Conservation (phyloP, 2,113 vertebrate genomes). For the Cynocephalus volans region DNA sequence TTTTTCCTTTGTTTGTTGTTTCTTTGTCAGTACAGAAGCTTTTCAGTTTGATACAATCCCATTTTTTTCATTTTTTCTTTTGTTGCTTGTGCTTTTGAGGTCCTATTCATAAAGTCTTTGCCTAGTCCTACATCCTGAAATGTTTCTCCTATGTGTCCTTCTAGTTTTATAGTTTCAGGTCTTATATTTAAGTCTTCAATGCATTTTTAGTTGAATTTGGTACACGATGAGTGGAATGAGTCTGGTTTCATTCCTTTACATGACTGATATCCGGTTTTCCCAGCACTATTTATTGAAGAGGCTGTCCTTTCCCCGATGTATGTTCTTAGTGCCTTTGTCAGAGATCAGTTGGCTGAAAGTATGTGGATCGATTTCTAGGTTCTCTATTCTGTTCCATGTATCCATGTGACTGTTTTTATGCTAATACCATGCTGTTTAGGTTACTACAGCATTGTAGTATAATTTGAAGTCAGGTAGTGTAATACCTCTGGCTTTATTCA, state of each 20-base stretch:
- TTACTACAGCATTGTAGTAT: not conserved
- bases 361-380: not conserved
- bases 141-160: not conserved
- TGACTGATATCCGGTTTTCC: not conserved
- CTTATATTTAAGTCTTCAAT: not conserved
- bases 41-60: not conserved
- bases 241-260: not conserved
- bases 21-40: not conserved
- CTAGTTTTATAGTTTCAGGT: not conserved
- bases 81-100: not conserved
- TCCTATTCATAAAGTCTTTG: not conserved
- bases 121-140: not conserved
- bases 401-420: not conserved
- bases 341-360: not conserved
- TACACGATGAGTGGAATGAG: not conserved
- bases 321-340: not conserved
- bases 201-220: not conserved
- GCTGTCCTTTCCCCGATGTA: not conserved
- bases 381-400: not conserved
- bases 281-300: not conserved
- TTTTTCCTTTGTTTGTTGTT: not conserved
- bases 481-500: not conserved
- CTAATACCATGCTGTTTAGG: not conserved
- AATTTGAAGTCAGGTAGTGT: not conserved
- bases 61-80: not conserved